A percentile compares a stretch with the other conserved stretches of the same genome.
phyloP scores from a whole-genome alignment of 1,140 invertebrate genomes.

The Drosophila tristis region DNA sequence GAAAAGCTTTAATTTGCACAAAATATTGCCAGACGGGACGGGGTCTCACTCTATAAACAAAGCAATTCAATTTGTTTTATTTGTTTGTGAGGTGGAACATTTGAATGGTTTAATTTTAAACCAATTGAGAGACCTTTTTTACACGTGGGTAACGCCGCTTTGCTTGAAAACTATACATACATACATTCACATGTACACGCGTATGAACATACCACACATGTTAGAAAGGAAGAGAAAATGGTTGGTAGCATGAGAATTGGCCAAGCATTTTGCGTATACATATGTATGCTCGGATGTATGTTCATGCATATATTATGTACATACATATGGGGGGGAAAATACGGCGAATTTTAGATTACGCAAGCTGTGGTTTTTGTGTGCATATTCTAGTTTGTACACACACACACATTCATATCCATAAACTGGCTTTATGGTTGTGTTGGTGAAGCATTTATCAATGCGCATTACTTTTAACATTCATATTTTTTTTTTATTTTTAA shows the following conservation, averaged over 20 bases:
- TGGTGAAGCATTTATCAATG: background rate
- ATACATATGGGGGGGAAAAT: conserved; percentile 30
- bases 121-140: background rate
- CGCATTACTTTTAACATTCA: conserved; percentile 12
- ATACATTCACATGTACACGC: conserved; percentile 29
- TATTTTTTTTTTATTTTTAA: conserved; percentile 4
- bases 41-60: conserved; percentile 1
- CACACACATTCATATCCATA: conserved; percentile 7
- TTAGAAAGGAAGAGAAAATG: conserved; percentile 27
- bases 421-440: conserved; percentile 12
- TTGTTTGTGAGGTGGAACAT: no score
- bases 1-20: conserved; percentile 12
- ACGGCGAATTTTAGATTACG: conserved; percentile 66
- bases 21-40: no score
- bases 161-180: conserved; percentile 25
- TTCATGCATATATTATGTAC: conserved; percentile 17
- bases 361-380: conserved; percentile 50
- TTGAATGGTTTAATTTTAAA: no score
- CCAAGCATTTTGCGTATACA: conserved; percentile 22
- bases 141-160: conserved; percentile 32
- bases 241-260: conserved; percentile 20
- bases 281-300: conserved; percentile 19
- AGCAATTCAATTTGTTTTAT: background rate
- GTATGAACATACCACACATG: conserved; percentile 26
- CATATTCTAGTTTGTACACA: conserved; percentile 47